Evolutionary conservation across 2,888 invertebrate genomes (phyloP), one percentile per base, ranked within the genome.

Genomic region (Zhuqinia jingwanae): DNA sequence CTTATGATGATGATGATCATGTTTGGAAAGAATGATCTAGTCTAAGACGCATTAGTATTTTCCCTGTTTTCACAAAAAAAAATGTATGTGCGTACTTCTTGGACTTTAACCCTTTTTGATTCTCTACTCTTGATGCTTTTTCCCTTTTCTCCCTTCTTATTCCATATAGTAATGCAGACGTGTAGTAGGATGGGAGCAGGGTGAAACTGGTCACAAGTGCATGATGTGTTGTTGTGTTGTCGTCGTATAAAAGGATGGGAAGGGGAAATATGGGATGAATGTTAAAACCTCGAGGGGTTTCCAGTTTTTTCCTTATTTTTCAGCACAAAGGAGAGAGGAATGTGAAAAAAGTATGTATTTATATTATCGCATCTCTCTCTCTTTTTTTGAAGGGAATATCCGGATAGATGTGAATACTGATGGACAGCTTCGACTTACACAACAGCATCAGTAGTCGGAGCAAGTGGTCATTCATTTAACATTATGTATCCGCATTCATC

Each of bases 41-140:
- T 78, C 84, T 70, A 85, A 85, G 78, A 85, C 17, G 77, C 77
- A 85, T 78, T 85, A 85, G 84, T 15, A 25, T 58, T 78, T 70
- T 63, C 45, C 58, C 84, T 27, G 1, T 17, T 76, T 77, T 76
- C 15, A n/a, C 76, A 20, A 25, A 68, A 73, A 80, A 68, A 65
- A 36, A 15, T n/a, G n/a, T n/a, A 50, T 73, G 20, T 56, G 5
- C 58, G 20, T 58, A 0, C 75, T 56, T 75, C 53, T 36, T 75
- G 6, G 90, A 86, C 90, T 89, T 90, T 88, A 89, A 89, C 88
- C 89, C 88, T 81, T 36, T 36, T 36, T 75, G 77, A 76, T 30
- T 65, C 78, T 42, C 76, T 50, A 86, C 47, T 82, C 63, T 36
- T 82, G 42, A 73, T 63, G 63, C n/a, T n/a, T n/a, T 76, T 63